Percentiles rank a stretch among this genome's conserved stretches.
Evolutionary conservation across 1,140 invertebrate genomes (phyloP).

Genomic region (Eubasilissa regina): DNA sequence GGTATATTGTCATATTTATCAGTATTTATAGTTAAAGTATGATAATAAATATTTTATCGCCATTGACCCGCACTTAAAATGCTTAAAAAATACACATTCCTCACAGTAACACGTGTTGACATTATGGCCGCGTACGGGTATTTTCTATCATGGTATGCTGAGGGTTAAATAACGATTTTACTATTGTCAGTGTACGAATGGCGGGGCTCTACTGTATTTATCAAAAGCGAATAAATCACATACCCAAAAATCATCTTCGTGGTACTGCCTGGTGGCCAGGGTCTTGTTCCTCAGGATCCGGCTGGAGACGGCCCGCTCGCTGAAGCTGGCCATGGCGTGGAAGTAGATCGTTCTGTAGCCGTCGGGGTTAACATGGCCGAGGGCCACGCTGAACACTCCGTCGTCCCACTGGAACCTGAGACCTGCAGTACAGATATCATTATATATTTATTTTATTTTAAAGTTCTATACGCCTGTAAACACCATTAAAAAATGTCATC

Average conservation of each 20-base stretch:
- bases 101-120: no score
- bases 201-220: no score
- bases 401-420: conserved; percentile 82
- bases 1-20: no score
- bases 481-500: not conserved
- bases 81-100: no score
- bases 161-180: no score
- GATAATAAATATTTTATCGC: no score
- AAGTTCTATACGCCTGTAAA: not conserved
- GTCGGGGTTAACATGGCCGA: conserved; percentile 71
- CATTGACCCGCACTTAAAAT: no score
- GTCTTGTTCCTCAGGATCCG: conserved; percentile 76
- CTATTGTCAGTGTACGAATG: no score
- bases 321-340: conserved; percentile 78
- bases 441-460: not conserved
- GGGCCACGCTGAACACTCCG: conserved; percentile 79
- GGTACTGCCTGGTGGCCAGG: conserved; percentile 74
- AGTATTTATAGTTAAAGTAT: no score
- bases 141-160: no score
- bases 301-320: conserved; percentile 80
- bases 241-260: conserved; percentile 70
- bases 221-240: conserved; percentile 40
- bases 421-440: conserved; percentile 63
- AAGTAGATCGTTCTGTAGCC: conserved; percentile 77
- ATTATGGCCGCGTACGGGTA: no score